phyloP scores from a whole-genome alignment of 1,140 invertebrate genomes.

The Leptonema lineaticorne region DNA sequence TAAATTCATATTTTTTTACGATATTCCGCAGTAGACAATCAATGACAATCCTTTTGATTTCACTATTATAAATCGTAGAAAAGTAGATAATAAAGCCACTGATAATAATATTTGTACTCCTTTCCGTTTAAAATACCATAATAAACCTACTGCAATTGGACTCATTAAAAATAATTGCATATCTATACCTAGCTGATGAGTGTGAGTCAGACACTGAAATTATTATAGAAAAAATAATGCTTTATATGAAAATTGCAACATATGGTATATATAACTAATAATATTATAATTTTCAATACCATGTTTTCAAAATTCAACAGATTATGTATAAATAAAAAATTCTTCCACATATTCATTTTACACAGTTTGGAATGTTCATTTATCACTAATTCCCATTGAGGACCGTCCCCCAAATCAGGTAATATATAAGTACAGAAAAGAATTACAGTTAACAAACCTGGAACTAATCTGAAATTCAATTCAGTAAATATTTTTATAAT shows the following conservation, averaged over 20 bases:
- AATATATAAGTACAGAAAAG: conserved; percentile 66
- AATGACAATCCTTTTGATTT: conserved; percentile 65
- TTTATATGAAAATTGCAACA: not conserved
- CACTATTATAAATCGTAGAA: conserved; percentile 65
- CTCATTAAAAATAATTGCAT: conserved; percentile 75
- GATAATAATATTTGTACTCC: conserved; percentile 56
- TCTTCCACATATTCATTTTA: conserved; percentile 63
- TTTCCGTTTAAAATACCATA: conserved; percentile 65
- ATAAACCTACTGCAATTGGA: conserved; percentile 64
- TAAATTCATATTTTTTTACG: conserved; percentile 57
- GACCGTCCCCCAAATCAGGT: conserved; percentile 60
- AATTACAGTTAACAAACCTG: conserved; percentile 61
- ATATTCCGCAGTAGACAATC: conserved; percentile 71
- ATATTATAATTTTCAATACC: conserved; percentile 46
- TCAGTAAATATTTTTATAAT: not conserved
- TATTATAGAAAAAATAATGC: conserved; percentile 14
- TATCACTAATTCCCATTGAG: conserved; percentile 64
- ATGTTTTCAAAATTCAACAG: conserved; percentile 65
- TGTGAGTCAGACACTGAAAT: conserved; percentile 66
- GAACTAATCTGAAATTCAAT: conserved; percentile 61
- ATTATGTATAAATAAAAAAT: conserved; percentile 63
- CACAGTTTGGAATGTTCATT: conserved; percentile 62
- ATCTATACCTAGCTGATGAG: conserved; percentile 75
- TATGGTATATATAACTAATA: not conserved
- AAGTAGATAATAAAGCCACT: conserved; percentile 62